Conservation (phyloP, 2,113 vertebrate species). For the Sapajus apella region DNA sequence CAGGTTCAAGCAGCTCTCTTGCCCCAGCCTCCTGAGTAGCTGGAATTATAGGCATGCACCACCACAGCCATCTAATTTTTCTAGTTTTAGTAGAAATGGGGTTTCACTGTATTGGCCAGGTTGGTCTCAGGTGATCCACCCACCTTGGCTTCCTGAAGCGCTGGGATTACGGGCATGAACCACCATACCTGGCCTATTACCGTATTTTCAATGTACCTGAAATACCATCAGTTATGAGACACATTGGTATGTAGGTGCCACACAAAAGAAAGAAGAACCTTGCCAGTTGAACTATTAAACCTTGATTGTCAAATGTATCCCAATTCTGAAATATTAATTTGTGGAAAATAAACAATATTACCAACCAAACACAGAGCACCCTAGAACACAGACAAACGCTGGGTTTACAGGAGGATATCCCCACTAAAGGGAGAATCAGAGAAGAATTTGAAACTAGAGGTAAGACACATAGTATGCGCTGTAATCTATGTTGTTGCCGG, state of each 20-base stretch:
- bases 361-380: background rate
- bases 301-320: background rate
- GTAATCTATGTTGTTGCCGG: background rate
- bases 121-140: too few relatives aligned
- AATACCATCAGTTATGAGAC: background rate
- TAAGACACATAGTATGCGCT: background rate
- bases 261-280: background rate
- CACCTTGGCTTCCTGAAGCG: rapidly evolving
- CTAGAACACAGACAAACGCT: background rate
- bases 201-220: background rate
- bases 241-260: background rate
- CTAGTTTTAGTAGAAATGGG: too few relatives aligned
- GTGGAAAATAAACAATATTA: background rate
- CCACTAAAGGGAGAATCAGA: background rate
- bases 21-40: too few relatives aligned
- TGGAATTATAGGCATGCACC: too few relatives aligned
- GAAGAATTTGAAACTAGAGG: background rate
- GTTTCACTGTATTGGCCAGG: too few relatives aligned
- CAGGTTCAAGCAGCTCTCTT: too few relatives aligned
- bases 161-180: too few relatives aligned
- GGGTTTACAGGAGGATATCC: background rate
- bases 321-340: background rate
- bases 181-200: background rate
- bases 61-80: too few relatives aligned
- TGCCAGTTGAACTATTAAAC: background rate